Percentiles rank a stretch among this genome's conserved stretches.
phyloP scores from a whole-genome alignment of 1,140 invertebrate species.

The Galleria mellonella region DNA sequence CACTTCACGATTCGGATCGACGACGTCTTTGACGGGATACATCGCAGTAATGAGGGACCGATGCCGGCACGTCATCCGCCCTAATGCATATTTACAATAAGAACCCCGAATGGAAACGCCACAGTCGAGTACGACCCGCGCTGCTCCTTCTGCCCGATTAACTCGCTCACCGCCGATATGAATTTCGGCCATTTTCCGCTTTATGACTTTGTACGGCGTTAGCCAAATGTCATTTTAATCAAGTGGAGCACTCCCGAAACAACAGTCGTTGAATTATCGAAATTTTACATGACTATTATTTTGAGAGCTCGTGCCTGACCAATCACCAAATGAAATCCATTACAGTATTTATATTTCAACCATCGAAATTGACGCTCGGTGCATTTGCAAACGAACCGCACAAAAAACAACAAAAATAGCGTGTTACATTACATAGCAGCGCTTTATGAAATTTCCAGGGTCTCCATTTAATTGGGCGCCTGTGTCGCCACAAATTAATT shows the following conservation, averaged over 20 bases:
- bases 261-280: background rate
- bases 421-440: slow-evolving; percentile 2
- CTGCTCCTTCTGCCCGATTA: slow-evolving; percentile 37
- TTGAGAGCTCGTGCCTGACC: slow-evolving; percentile 5
- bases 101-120: slow-evolving; percentile 26
- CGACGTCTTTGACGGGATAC: slow-evolving; percentile 53
- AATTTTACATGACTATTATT: slow-evolving; percentile 10
- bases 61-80: slow-evolving; percentile 38
- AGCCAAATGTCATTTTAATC: background rate
- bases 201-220: slow-evolving; percentile 17
- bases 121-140: slow-evolving; percentile 29
- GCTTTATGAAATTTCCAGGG: slow-evolving; percentile 41
- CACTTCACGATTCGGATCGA: slow-evolving; percentile 50
- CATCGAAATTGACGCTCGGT: slow-evolving; percentile 11
- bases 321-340: slow-evolving; percentile 20
- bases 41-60: slow-evolving; percentile 53
- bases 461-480: slow-evolving; percentile 47
- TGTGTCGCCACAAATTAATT: slow-evolving; percentile 62
- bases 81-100: slow-evolving; percentile 67
- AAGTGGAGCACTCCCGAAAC: background rate
- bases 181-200: slow-evolving; percentile 28
- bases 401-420: slow-evolving; percentile 18
- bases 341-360: slow-evolving; percentile 17
- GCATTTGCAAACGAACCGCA: slow-evolving; percentile 20
- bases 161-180: slow-evolving; percentile 25